Conservation (phyloP, 2,113 vertebrate species). For the Benitochromis conjunctus region DNA sequence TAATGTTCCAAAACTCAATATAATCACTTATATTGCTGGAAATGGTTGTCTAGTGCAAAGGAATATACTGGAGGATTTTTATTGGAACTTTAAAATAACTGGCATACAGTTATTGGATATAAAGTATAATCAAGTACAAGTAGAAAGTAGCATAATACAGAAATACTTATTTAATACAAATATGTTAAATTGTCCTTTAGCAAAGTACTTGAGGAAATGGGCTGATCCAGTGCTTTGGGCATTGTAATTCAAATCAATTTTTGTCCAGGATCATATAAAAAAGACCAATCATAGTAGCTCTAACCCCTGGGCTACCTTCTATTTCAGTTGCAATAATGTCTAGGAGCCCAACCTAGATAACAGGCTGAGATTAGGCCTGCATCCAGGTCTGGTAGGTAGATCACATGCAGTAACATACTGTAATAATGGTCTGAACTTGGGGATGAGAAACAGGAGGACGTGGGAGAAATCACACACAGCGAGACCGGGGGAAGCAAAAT, state of each 20-base stretch:
- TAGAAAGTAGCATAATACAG: neutral
- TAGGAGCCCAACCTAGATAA: neutral
- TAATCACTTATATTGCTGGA: neutral
- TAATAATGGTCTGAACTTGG: neutral
- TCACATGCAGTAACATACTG: neutral
- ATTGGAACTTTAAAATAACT: neutral
- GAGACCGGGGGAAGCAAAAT: too few relatives aligned
- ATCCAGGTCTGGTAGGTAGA: neutral
- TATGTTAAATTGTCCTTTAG: neutral
- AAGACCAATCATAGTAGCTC: neutral
- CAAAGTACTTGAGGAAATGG: neutral
- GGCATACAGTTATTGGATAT: neutral
- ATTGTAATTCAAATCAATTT: neutral
- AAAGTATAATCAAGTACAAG: neutral
- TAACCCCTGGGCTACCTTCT: neutral
- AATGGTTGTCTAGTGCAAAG: neutral
- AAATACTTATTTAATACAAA: neutral
- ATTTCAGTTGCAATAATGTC: neutral
- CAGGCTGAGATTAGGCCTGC: neutral
- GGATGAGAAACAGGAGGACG: rapidly evolving
- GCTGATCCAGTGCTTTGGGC: too few relatives aligned
- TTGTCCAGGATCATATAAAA: neutral
- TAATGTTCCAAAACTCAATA: neutral
- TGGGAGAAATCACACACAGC: neutral
- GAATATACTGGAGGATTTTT: neutral